These are phyloP conservation scores for Acropora tenuis DNA, from an alignment of 64 coral and sea anemone genomes.

Conservation along the genomic window DNA sequence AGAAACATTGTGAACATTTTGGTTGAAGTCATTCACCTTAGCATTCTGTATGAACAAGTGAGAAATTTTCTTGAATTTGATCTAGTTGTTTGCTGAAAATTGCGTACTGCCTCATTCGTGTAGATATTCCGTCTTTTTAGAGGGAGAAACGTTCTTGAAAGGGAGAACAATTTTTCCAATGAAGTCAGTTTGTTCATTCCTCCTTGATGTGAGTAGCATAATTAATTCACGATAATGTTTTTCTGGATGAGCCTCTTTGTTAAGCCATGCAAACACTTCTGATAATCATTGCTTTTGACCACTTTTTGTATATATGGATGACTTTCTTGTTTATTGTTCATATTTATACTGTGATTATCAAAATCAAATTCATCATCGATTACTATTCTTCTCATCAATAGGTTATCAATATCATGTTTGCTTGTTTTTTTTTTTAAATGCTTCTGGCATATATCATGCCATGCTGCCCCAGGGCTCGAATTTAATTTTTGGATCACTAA, in stretches of 20 bases:
- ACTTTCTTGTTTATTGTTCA: background rate
- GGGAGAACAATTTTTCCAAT: slow-evolving; percentile 4
- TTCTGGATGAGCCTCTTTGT: slow-evolving; percentile 29
- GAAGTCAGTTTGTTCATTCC: background rate
- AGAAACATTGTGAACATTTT: too few relatives aligned
- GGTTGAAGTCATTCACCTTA: too few relatives aligned
- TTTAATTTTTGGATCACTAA: too few relatives aligned
- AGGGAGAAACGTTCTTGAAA: background rate
- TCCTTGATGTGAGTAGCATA: slow-evolving; percentile 29
- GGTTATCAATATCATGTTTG: too few relatives aligned
- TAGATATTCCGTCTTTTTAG: background rate
- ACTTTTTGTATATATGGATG: background rate
- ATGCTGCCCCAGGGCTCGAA: background rate
- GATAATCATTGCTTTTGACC: background rate
- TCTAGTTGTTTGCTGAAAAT: slow-evolving; percentile 1
- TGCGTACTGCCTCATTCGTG: slow-evolving; percentile 32
- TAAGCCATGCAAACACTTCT: slow-evolving; percentile 17
- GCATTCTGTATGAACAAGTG: too few relatives aligned
- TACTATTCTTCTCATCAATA: too few relatives aligned
- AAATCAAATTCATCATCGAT: slow-evolving; percentile 12
- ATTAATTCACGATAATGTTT: slow-evolving; percentile 43
- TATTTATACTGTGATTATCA: background rate
- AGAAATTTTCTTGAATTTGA: slow-evolving; percentile 21
- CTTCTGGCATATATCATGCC: too few relatives aligned
- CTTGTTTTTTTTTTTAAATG: too few relatives aligned